Percentiles rank a stretch among this genome's conserved stretches.
Conservation (phyloP, 2,888 invertebrate species). For the Osmoderma eremita region DNA sequence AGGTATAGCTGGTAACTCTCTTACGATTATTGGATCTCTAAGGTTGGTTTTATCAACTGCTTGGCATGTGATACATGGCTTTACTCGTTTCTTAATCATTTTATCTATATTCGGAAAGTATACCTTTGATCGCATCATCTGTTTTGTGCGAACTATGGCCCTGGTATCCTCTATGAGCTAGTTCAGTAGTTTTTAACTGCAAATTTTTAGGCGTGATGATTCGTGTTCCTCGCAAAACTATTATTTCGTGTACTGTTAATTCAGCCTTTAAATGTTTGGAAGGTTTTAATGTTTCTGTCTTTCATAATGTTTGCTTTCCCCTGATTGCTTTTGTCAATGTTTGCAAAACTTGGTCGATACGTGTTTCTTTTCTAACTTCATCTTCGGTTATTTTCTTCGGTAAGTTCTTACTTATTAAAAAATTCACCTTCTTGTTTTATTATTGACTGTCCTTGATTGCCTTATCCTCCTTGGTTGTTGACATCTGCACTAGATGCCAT, state of each 20-base stretch:
- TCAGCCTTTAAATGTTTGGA: too few relatives aligned
- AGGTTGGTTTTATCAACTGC: not conserved
- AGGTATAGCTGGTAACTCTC: not conserved
- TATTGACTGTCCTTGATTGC: too few relatives aligned
- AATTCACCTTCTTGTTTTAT: too few relatives aligned
- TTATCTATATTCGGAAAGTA: constrained; percentile 45
- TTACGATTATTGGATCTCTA: not conserved
- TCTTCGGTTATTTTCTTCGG: constrained; percentile 2
- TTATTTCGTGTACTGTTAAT: not conserved
- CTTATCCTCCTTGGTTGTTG: too few relatives aligned
- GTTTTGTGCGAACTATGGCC: constrained; percentile 43
- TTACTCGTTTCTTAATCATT: constrained; percentile 8
- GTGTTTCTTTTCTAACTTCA: not conserved
- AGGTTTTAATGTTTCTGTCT: too few relatives aligned
- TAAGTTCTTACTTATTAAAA: not conserved
- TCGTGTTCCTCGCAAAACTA: constrained; percentile 3
- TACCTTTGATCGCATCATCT: constrained; percentile 43
- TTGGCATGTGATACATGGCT: constrained; percentile 16
- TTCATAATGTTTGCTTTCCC: too few relatives aligned
- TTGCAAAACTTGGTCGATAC: too few relatives aligned
- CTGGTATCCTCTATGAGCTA: constrained; percentile 44
- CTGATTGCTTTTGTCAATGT: too few relatives aligned
- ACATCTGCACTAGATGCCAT: too few relatives aligned
- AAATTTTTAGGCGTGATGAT: too few relatives aligned
- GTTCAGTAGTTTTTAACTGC: constrained; percentile 25